phyloP scores from a whole-genome alignment of 2,797 vertebrate species.

The Molothrus ater region DNA sequence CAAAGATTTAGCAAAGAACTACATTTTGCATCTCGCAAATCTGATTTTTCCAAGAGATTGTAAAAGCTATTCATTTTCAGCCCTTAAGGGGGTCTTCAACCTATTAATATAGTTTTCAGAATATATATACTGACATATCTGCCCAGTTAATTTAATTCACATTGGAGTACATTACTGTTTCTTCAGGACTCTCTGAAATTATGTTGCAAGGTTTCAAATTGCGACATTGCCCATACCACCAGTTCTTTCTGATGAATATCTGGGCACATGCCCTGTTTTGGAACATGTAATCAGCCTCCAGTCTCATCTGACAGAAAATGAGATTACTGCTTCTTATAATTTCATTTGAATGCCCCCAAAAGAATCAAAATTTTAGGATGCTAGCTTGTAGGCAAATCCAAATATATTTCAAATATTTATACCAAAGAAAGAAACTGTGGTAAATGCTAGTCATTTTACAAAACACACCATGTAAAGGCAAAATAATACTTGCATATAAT shows the following conservation, averaged over 20 bases:
- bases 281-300: not conserved
- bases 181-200: not conserved
- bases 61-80: not conserved
- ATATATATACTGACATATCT: not conserved
- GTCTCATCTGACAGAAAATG: not conserved
- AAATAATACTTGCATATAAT: not conserved
- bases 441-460: not conserved
- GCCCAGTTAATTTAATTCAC: conserved; percentile 65
- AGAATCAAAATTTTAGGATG: conserved; percentile 18
- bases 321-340: not conserved
- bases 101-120: conserved; percentile 17
- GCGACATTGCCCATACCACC: not conserved
- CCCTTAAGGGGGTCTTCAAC: not conserved
- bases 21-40: not conserved
- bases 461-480: not conserved
- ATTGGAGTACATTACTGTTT: conserved; percentile 37
- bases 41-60: not conserved
- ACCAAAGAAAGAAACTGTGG: not conserved
- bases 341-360: conserved; percentile 47
- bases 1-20: not conserved
- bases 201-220: not conserved
- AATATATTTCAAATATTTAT: not conserved
- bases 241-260: not conserved
- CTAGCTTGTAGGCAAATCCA: not conserved
- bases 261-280: not conserved